Evolutionary conservation across 2,797 vertebrate species (phyloP).

Genomic region (Gallirallus australis): DNA sequence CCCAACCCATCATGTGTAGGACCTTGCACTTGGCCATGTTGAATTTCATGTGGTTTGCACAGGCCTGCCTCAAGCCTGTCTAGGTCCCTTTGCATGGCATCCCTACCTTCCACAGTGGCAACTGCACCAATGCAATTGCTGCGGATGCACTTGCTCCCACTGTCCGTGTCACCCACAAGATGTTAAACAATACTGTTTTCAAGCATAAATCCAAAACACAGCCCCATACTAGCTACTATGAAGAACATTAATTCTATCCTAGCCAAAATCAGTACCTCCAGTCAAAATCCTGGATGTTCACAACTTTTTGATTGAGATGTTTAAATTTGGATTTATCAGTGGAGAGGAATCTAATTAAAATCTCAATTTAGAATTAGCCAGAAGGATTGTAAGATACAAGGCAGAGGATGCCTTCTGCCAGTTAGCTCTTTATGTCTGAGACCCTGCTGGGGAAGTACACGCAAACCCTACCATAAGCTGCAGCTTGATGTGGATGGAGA

Average conservation of each 20-base stretch:
- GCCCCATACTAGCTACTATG: not conserved
- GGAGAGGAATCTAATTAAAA: not conserved
- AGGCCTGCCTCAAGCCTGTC: too few relatives aligned
- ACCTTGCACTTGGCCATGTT: too few relatives aligned
- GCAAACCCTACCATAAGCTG: not conserved
- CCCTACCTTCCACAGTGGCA: too few relatives aligned
- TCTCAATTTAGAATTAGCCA: not conserved
- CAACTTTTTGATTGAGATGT: not conserved
- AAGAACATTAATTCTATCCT: not conserved
- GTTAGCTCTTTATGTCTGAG: not conserved
- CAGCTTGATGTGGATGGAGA: not conserved
- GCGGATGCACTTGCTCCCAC: too few relatives aligned
- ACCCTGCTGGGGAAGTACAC: not conserved
- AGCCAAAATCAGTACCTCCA: not conserved
- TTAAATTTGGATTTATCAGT: not conserved
- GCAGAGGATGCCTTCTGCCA: not conserved
- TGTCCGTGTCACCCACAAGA: too few relatives aligned
- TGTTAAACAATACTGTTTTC: not conserved
- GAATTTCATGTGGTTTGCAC: too few relatives aligned
- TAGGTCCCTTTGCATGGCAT: too few relatives aligned
- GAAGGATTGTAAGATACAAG: not conserved
- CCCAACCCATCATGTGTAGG: too few relatives aligned
- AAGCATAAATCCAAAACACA: not conserved
- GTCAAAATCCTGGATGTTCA: not conserved
- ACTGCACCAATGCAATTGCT: too few relatives aligned